These are phyloP conservation scores for Solenopsis invicta DNA, from an alignment of 1,140 invertebrate genomes.

Conservation along the genomic window DNA sequence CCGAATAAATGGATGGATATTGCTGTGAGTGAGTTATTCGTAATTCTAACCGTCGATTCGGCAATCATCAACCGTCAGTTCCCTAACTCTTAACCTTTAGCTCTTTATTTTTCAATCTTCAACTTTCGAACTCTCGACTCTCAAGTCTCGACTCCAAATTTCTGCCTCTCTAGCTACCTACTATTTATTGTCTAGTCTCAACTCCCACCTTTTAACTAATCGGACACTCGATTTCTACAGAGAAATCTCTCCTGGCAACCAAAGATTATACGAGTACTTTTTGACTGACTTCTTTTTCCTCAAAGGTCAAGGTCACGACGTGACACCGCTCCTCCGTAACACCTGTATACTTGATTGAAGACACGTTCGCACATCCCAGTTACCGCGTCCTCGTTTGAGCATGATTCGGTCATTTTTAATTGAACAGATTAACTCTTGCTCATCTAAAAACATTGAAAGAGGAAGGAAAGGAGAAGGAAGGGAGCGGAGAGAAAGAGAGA, in stretches of 20 bases:
- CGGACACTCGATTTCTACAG: slow-evolving; percentile 11
- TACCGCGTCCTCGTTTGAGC: slow-evolving; percentile 41
- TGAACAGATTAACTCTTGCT: background rate
- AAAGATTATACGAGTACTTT: slow-evolving; percentile 38
- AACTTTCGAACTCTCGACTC: slow-evolving; percentile 21
- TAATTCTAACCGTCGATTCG: background rate
- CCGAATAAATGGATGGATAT: background rate
- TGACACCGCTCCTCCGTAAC: slow-evolving; percentile 40
- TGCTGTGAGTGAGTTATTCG: background rate
- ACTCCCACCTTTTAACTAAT: background rate
- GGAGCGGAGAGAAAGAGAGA: no score
- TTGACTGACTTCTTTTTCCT: slow-evolving; percentile 21
- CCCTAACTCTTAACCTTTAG: slow-evolving; percentile 2
- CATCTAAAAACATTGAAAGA: background rate
- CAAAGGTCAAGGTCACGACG: slow-evolving; percentile 63
- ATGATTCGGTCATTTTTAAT: background rate
- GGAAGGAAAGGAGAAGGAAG: background rate
- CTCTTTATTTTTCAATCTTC: slow-evolving; percentile 17
- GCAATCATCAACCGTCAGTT: background rate
- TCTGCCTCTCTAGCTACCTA: background rate
- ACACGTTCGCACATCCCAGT: slow-evolving; percentile 39
- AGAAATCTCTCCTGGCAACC: slow-evolving; percentile 17
- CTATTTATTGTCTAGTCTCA: background rate
- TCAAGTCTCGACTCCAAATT: slow-evolving; percentile 12
- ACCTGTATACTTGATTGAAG: slow-evolving; percentile 22